These are phyloP conservation scores for Drosophila suboccidentalis DNA, from an alignment of 2,888 invertebrate genomes.

Conservation along the genomic window DNA sequence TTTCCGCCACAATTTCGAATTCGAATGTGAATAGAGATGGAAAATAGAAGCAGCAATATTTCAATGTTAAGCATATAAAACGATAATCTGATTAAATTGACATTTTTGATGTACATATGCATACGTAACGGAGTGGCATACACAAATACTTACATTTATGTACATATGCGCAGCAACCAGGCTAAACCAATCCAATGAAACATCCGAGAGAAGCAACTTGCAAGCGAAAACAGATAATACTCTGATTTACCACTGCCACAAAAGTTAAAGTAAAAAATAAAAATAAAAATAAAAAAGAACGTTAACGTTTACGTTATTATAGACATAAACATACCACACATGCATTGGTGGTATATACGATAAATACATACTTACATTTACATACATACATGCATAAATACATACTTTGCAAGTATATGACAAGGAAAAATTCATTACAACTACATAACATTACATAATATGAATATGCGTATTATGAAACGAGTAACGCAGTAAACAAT, in stretches of 20 bases:
- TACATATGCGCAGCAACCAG: constrained; percentile 44
- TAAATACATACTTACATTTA: constrained; percentile 24
- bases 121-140: constrained; percentile 39
- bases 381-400: constrained; percentile 42
- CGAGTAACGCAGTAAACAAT: constrained; percentile 31
- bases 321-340: constrained; percentile 50
- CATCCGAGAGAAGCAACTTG: constrained; percentile 7
- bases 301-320: constrained; percentile 54
- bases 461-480: constrained; percentile 38
- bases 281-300: constrained; percentile 35
- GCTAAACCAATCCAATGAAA: constrained; percentile 41
- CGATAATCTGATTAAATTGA: constrained; percentile 22
- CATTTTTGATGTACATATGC: constrained; percentile 56
- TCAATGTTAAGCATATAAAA: constrained; percentile 28
- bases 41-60: constrained; percentile 52
- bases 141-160: constrained; percentile 36
- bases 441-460: constrained; percentile 42
- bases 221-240: constrained; percentile 64
- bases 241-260: constrained; percentile 84
- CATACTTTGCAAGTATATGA: constrained; percentile 59
- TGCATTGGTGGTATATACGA: constrained; percentile 30
- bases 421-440: constrained; percentile 49
- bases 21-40: constrained; percentile 17
- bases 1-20: constrained; percentile 37
- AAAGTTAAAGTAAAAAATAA: constrained; percentile 40